A percentile compares a stretch with the other conserved stretches of the same genome.
Conservation (phyloP, 1,140 invertebrate species). For the Drosophila paulistorum region DNA sequence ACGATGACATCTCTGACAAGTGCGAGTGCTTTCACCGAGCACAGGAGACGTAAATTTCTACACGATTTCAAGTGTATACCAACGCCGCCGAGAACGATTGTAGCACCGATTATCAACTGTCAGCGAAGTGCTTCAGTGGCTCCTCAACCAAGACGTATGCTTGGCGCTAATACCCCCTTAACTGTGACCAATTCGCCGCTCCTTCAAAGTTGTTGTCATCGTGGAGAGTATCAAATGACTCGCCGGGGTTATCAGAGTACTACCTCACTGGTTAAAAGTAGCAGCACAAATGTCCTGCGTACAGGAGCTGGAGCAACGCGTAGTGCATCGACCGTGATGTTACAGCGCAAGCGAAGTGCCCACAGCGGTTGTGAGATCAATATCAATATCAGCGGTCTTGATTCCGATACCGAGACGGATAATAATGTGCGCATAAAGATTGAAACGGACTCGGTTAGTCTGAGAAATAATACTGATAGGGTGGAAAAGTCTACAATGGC, state of each 20-base stretch:
- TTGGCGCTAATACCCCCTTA: neutral
- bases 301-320: neutral
- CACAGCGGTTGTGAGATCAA: conserved; percentile 66
- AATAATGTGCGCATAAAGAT: conserved; percentile 65
- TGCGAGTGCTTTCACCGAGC: conserved; percentile 32
- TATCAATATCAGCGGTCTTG: conserved; percentile 62
- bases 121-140: conserved; percentile 22
- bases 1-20: neutral
- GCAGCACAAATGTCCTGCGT: neutral
- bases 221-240: conserved; percentile 28
- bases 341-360: conserved; percentile 23
- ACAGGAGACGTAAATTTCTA: conserved; percentile 44
- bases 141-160: conserved; percentile 13
- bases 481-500: neutral
- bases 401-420: conserved; percentile 26
- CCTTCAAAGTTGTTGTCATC: conserved; percentile 42
- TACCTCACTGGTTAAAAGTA: conserved; percentile 7
- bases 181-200: conserved; percentile 33
- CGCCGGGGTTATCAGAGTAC: conserved; percentile 28
- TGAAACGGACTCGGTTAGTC: conserved; percentile 39
- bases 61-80: conserved; percentile 35
- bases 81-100: neutral
- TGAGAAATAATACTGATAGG: conserved; percentile 50
- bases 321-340: conserved; percentile 14
- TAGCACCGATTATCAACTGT: neutral